A percentile compares a stretch with the other conserved stretches of the same genome.
phyloP scores from a whole-genome alignment of 2,888 invertebrate species.

The Melipona bicolor region DNA sequence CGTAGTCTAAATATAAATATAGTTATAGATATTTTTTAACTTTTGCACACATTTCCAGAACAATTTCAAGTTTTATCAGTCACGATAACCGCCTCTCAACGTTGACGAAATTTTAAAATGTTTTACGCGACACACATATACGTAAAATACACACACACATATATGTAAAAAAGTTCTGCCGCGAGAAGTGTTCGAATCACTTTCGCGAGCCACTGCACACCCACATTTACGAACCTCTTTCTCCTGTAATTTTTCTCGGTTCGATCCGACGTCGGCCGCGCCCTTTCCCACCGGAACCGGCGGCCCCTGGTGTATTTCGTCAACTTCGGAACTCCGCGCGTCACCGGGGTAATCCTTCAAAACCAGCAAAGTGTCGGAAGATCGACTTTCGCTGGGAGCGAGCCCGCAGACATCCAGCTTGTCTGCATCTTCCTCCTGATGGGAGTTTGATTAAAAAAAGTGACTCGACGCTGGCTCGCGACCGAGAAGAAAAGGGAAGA shows the following conservation, averaged over 20 bases:
- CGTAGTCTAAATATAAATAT: no score
- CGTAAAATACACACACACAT: no score
- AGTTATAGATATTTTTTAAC: no score
- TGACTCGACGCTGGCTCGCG: background rate
- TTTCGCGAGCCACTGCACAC: no score
- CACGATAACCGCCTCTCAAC: no score
- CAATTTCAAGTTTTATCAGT: no score
- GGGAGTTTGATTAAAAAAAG: slow-evolving; percentile 37
- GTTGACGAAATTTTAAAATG: no score
- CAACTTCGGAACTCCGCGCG: slow-evolving; percentile 14
- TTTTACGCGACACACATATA: no score
- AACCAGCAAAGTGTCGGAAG: slow-evolving; percentile 17
- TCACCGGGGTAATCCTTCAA: slow-evolving; percentile 45
- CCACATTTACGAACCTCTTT: slow-evolving; percentile 49
- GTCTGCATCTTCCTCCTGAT: slow-evolving; percentile 34
- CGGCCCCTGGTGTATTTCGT: slow-evolving; percentile 18
- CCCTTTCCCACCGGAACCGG: slow-evolving; percentile 2
- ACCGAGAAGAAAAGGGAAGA: background rate
- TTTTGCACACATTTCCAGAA: no score
- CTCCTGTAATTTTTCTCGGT: background rate
- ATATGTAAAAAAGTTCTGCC: no score
- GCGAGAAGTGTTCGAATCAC: no score
- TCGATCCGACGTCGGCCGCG: slow-evolving; percentile 28
- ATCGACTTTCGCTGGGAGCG: slow-evolving; percentile 23
- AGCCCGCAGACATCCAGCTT: slow-evolving; percentile 29